Evolutionary conservation across 1,140 invertebrate genomes (phyloP).

Genomic region (Macrobrachium rosenbergii): DNA sequence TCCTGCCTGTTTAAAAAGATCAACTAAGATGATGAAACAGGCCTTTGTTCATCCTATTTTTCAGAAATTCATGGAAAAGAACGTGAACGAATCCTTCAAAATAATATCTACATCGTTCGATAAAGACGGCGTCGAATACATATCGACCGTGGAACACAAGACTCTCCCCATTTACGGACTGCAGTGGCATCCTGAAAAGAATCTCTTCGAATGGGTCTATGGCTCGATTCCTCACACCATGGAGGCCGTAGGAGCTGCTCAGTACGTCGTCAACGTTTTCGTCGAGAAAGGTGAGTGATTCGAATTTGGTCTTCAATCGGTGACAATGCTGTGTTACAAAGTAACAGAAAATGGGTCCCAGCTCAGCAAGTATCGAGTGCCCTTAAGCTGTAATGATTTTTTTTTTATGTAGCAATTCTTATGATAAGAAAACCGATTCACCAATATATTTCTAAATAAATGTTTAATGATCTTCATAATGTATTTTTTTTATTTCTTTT

Average conservation of each 20-base stretch:
- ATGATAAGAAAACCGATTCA: no score
- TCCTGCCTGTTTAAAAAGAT: no score
- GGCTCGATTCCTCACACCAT: constrained; percentile 77
- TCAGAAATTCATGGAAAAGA: constrained; percentile 30
- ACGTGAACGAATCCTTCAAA: constrained; percentile 64
- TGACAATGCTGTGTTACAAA: no score
- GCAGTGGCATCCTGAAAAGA: constrained; percentile 94
- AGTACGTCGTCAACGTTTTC: constrained; percentile 90
- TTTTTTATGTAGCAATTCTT: no score
- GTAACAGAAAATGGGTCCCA: no score
- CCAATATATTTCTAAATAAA: no score
- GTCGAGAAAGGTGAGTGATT: constrained; percentile 78
- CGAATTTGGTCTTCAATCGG: no score
- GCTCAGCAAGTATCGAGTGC: no score
- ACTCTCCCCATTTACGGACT: constrained; percentile 86
- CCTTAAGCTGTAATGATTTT: no score
- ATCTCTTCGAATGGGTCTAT: constrained; percentile 82
- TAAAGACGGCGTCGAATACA: constrained; percentile 77
- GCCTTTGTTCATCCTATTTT: not conserved
- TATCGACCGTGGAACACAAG: constrained; percentile 73
- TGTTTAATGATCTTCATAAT: no score
- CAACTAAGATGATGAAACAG: no score
- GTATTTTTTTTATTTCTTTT: no score
- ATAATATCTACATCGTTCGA: constrained; percentile 83
- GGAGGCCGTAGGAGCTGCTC: constrained; percentile 76